Evolutionary conservation across 2,888 invertebrate species (phyloP).

Genomic region (Ornithoptera alexandrae): DNA sequence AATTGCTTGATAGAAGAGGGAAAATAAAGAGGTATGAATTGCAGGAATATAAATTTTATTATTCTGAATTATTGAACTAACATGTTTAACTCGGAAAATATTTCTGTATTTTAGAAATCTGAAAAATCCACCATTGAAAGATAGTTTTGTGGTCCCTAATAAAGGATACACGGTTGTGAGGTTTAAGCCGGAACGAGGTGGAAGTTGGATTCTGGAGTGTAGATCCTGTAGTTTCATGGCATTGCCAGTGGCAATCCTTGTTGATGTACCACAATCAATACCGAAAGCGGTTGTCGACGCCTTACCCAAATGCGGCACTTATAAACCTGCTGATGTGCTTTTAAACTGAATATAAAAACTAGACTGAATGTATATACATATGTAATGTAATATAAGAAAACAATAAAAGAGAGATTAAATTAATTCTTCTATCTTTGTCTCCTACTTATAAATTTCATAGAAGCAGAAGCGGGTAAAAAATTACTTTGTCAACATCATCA

Average conservation of each 20-base stretch:
- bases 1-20: slow-evolving; percentile 53
- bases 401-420: background rate
- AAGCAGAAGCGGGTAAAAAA: too few relatives aligned
- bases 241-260: slow-evolving; percentile 69
- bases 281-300: slow-evolving; percentile 64
- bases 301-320: slow-evolving; percentile 75
- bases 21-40: slow-evolving; percentile 56
- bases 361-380: slow-evolving; percentile 23
- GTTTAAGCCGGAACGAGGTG: slow-evolving; percentile 77
- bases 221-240: slow-evolving; percentile 63
- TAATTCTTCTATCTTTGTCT: too few relatives aligned
- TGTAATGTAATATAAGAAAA: slow-evolving; percentile 22
- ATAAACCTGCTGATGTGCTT: slow-evolving; percentile 70
- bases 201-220: slow-evolving; percentile 74
- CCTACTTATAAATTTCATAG: too few relatives aligned
- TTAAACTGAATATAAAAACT: slow-evolving; percentile 49
- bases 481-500: too few relatives aligned
- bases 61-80: background rate
- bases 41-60: background rate
- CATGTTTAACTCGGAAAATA: background rate
- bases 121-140: slow-evolving; percentile 77
- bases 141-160: slow-evolving; percentile 82
- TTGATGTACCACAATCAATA: slow-evolving; percentile 67
- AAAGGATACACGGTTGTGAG: slow-evolving; percentile 81
- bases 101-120: slow-evolving; percentile 62